Evolutionary conservation across 2,113 vertebrate genomes (phyloP), one percentile per base, ranked within the genome.

Genomic region (Seriola aureovittata): DNA sequence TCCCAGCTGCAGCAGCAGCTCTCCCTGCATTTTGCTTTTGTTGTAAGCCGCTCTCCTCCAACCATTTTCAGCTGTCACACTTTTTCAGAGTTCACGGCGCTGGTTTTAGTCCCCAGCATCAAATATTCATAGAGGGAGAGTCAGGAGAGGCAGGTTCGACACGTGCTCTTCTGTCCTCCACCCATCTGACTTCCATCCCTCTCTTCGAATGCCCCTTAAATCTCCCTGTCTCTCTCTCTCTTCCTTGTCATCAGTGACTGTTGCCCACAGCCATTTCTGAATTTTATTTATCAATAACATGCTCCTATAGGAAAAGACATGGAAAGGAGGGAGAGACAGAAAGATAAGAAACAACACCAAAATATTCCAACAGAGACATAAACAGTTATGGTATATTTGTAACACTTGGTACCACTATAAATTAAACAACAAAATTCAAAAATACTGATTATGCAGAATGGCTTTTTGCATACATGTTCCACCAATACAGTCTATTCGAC

Each of bases 41-140:
- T 90, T 0, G 8, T 55, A 71, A 90, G 84, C 80, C 13, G 44
- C 85, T 91, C 70, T 80, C 96, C 96, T 95, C 88, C 54, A 93
- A 94, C 90, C 95, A 94, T 95, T 96, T 96, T 95, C 95, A 95
- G 93, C 96, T 97, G 96, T 97, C 97, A 97, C 93, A 95, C 95
- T 93, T 91, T 92, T 93, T 96, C 96, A 96, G 94, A 95, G 95
- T 95, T 96, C 95, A 95, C 90, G 5, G 94, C 90, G 94, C 95
- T 95, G 95, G 96, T 97, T 97, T 98, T 95, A 97, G 97, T 95
- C 94, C 90, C 48, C 91, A 88, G 91, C 94, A 94, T 98, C 94
- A 98, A 98, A 98, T 97, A 98, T 98, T 97, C 96, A 98, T 97
- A 90, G 96, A 64, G 72, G 40, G 38, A 59, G 85, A 80, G 70